phyloP scores from a whole-genome alignment of 2,113 vertebrate genomes.

The Aythya baeri region DNA sequence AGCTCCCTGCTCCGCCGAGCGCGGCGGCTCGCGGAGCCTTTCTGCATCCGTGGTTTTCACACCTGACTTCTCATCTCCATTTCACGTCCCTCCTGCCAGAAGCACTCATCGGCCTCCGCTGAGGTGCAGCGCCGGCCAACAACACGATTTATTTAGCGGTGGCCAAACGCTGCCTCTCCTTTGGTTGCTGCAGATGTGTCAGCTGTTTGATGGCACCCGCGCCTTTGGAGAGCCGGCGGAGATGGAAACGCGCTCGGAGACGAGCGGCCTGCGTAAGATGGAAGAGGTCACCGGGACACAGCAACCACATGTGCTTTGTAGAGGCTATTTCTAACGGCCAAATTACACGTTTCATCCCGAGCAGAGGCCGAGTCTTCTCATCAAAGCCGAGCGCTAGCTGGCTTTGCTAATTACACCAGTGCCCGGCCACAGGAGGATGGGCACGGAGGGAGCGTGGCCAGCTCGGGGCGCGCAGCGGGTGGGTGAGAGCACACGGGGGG shows the following conservation, averaged over 20 bases:
- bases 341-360: slow-evolving; percentile 54
- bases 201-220: slow-evolving; percentile 26
- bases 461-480: background rate
- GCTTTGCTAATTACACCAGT: background rate
- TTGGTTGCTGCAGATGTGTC: background rate
- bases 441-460: rapidly evolving
- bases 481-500: background rate
- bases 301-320: slow-evolving; percentile 49
- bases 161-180: slow-evolving; percentile 1
- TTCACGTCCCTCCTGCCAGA: background rate
- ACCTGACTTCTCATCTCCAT: background rate
- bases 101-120: background rate
- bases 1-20: background rate
- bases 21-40: background rate
- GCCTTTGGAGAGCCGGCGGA: slow-evolving; percentile 18
- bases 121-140: background rate
- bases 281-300: slow-evolving; percentile 10
- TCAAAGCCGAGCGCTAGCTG: slow-evolving; percentile 48
- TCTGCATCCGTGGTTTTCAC: background rate
- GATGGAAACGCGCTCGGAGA: background rate
- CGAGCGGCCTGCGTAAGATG: background rate
- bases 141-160: background rate
- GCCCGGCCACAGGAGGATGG: background rate
- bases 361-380: slow-evolving; percentile 42
- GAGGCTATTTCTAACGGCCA: slow-evolving; percentile 69